Evolutionary conservation across 2,888 invertebrate genomes (phyloP), one percentile per base, ranked within the genome.

Genomic region (Cerceris rybyensis): DNA sequence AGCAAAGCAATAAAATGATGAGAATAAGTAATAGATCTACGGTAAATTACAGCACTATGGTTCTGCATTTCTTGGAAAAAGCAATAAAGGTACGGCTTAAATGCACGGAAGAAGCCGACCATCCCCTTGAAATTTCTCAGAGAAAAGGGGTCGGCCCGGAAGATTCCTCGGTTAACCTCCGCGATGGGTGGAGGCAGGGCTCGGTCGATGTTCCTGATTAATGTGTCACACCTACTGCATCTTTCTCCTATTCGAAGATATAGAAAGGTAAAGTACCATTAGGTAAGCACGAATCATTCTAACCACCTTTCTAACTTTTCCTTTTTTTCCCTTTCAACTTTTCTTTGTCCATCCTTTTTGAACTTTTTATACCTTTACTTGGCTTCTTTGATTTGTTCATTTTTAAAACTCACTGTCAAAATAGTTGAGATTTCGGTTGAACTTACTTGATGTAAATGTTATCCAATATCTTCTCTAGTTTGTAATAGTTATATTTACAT

Each of bases 181-280:
- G 70, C 17, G 78, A 64, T 69, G 66, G 80, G 67, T 63, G 75
- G 55, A 75, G 73, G 67, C 74, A 66, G 81, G 60, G 75, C 77
- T 67, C 65, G 85, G 79, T 82, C 83, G 85, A 86, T 87, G 85
- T 78, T 67, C 77, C 85, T 88, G 88, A 88, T 88, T 85, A 88
- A 88, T 85, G 87, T 86, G 86, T 88, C 86, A 83, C 82, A 85
- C 78, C 71, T 86, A 76, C 82, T 75, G 80, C 84, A 74, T 78
- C 79, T 78, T 83, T 69, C 46, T 55, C 58, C 55, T 58, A 39
- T 69, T 70, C 70, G 41, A 63, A 65, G 42, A 57, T 72, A 83
- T 82, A 54, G 64, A 59, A 66, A 70, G 50, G 46, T 41, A 57
- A 75, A 57, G 17, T 46, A 11, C 17, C 17, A 55, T 16, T 28